Evolutionary conservation across 2,888 invertebrate genomes (phyloP), one percentile per base, ranked within the genome.

Genomic region (Tholera decimalis): DNA sequence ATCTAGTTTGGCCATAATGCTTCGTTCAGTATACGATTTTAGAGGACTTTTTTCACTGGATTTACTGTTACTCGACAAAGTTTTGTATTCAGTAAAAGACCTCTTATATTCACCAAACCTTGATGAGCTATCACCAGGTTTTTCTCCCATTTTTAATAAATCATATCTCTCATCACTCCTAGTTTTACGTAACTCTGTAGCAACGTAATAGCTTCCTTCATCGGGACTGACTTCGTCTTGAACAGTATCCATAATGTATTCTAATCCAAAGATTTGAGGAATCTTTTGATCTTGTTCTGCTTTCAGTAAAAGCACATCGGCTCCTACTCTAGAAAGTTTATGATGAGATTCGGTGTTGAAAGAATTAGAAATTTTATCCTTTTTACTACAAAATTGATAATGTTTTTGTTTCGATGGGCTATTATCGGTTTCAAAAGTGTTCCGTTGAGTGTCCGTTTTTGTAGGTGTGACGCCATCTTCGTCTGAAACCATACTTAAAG

Each of bases 231-330:
- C 66, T 79, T 91, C 87, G 60, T 77, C 80, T 54, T 88, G 79
- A 18, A 88, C 84, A 3, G 85, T 82, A 53, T 88, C 83, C 58
- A 91, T 80, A 76, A 92, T 90, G 73, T 91, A 92, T 49, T 91
- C 84, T 22, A 92, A 74, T 28, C 86, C 90, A 80, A 87, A 90
- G 65, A 58, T 50, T 44, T 65, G 61, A 4, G 44, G 18, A n/a
- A 11, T n/a, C 50, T 51, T 59, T 51, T 44, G 20, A 22, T 59
- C 51, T 66, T 71, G 73, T 77, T 77, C 71, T 59, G 77, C 71
- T 75, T 84, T 88, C 33, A 88, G 74, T 46, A 87, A 67, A 50
- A 84, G 83, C 41, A 77, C 82, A 62, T 91, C 86, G 28, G 88
- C 89, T 24, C 73, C 87, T 41, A 90, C 83, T 59, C 88, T 83